Percentiles rank a stretch among this genome's conserved stretches.
These are phyloP conservation scores for Drosophila kanapiae DNA, from an alignment of 1,140 invertebrate genomes.

Conservation along the genomic window DNA sequence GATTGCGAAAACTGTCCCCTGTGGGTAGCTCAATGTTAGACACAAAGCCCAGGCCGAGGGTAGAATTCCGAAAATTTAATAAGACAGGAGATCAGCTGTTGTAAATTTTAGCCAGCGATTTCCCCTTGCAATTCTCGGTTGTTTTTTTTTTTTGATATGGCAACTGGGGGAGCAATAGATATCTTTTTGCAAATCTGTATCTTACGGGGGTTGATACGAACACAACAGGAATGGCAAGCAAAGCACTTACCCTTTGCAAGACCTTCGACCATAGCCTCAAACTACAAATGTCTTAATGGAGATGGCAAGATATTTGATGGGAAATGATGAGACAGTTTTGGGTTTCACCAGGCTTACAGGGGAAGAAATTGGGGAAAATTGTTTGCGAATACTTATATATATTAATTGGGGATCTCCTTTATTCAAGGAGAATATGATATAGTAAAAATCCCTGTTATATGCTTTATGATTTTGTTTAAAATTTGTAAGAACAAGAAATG, in stretches of 20 bases:
- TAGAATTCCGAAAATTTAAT: constrained; percentile 64
- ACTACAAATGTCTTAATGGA: constrained; percentile 39
- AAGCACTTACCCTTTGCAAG: constrained; percentile 35
- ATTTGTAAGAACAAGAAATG: neutral
- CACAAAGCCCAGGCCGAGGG: constrained; percentile 44
- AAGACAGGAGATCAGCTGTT: constrained; percentile 73
- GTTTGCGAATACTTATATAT: neutral
- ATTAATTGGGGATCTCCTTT: neutral
- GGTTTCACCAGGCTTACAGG: constrained; percentile 7
- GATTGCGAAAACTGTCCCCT: constrained; percentile 69
- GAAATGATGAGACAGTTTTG: constrained; percentile 33
- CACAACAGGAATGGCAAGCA: neutral
- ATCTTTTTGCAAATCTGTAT: constrained; percentile 64
- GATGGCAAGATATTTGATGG: constrained; percentile 28
- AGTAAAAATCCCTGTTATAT: neutral
- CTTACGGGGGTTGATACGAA: constrained; percentile 55
- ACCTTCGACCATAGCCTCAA: constrained; percentile 28
- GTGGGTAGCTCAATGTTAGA: constrained; percentile 40
- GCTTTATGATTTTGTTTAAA: neutral
- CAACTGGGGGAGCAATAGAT: constrained; percentile 73
- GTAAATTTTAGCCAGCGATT: constrained; percentile 50
- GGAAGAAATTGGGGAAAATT: constrained; percentile 1
- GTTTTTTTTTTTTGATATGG: constrained; percentile 37
- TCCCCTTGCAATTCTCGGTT: neutral
- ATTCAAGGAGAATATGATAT: neutral